These are phyloP conservation scores for Ciconia stormi DNA, from an alignment of 2,113 vertebrate species.

Conservation along the genomic window DNA sequence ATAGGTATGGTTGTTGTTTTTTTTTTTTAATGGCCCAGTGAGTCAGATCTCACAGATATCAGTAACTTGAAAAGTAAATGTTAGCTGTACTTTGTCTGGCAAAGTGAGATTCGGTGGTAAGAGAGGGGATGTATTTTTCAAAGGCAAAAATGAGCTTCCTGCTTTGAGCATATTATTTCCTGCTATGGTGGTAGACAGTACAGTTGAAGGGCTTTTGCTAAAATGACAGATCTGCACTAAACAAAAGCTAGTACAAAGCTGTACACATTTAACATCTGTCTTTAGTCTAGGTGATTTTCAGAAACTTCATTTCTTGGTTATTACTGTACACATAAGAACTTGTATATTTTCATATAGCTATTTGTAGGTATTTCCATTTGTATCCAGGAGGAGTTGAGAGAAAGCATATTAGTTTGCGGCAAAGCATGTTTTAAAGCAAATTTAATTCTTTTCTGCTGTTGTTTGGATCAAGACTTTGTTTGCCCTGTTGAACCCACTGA, in stretches of 20 bases:
- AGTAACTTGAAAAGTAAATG: not conserved
- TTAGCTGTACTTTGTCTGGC: not conserved
- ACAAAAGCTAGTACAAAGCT: not conserved
- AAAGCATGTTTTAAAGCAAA: not conserved
- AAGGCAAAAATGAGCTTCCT: not conserved
- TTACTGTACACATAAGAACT: not conserved
- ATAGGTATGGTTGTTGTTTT: not conserved
- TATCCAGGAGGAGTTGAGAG: not conserved
- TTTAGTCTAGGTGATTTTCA: not conserved
- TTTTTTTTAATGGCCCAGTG: not conserved
- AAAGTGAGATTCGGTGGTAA: not conserved
- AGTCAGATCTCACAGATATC: not conserved
- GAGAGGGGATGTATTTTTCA: not conserved
- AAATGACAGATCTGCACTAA: not conserved
- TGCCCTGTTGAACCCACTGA: not conserved
- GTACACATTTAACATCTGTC: not conserved
- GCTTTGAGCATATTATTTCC: not conserved
- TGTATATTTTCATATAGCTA: not conserved
- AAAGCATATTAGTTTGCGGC: not conserved
- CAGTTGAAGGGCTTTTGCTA: not conserved
- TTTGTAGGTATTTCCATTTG: not conserved
- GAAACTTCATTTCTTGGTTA: not conserved
- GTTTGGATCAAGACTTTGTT: not conserved
- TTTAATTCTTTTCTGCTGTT: not conserved
- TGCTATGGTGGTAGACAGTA: not conserved